Percentiles rank a stretch among this genome's conserved stretches.
phyloP scores from a whole-genome alignment of 2,888 invertebrate species.

The Apoderus coryli region DNA sequence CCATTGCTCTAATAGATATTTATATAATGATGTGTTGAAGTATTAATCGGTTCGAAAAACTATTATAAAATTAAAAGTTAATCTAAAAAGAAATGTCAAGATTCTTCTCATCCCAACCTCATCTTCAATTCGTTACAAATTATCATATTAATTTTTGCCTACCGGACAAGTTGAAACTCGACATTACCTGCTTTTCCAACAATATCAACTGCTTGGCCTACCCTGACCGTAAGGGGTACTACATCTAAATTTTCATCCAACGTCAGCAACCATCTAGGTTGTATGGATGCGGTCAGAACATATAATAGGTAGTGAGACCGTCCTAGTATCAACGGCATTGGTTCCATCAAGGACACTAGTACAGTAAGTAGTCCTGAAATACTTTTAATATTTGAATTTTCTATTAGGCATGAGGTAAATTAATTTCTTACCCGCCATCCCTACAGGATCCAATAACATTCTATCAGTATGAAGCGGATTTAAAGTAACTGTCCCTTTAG shows the following conservation, averaged over 20 bases:
- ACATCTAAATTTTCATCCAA: conserved; percentile 88
- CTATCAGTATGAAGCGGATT: conserved; percentile 93
- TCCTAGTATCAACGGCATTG: conserved; percentile 48
- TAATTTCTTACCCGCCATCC: conserved; percentile 83
- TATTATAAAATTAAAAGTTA: too few species aligned
- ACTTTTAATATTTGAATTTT: neutral
- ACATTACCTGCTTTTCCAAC: conserved; percentile 87
- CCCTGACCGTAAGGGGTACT: conserved; percentile 78
- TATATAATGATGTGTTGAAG: too few species aligned
- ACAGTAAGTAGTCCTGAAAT: conserved; percentile 26
- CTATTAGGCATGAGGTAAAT: too few species aligned
- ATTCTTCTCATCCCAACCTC: too few species aligned
- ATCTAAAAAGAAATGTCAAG: too few species aligned
- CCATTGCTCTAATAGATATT: too few species aligned
- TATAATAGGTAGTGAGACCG: conserved; percentile 91
- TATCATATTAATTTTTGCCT: too few species aligned
- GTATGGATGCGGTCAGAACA: conserved; percentile 89
- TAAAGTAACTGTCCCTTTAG: conserved; percentile 94
- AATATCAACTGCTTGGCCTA: conserved; percentile 92
- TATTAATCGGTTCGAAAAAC: too few species aligned
- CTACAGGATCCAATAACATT: conserved; percentile 83
- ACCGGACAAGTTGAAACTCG: too few species aligned
- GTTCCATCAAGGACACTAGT: conserved; percentile 26
- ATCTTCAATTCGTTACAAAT: too few species aligned
- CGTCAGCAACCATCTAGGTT: conserved; percentile 94